Evolutionary conservation across 2,797 vertebrate genomes (phyloP).

Genomic region (Brachymystax lenok): DNA sequence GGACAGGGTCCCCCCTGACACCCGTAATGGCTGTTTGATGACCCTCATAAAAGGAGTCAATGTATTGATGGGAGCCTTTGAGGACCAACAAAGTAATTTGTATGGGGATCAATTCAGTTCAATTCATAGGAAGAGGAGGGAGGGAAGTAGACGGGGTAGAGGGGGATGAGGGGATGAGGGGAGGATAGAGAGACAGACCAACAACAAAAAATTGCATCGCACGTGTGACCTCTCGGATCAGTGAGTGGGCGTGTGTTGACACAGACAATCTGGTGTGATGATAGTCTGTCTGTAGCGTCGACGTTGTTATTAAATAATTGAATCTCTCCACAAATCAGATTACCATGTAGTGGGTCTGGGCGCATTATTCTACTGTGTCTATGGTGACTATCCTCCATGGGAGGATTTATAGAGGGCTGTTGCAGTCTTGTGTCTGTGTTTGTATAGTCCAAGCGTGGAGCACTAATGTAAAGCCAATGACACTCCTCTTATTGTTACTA

Average conservation of each 20-base stretch:
- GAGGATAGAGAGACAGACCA: constrained; percentile 31
- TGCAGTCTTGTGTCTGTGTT: neutral
- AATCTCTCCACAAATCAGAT: constrained; percentile 70
- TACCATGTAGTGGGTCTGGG: constrained; percentile 64
- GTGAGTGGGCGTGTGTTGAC: constrained; percentile 56
- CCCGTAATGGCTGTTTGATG: constrained; percentile 94
- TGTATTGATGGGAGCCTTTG: constrained; percentile 89
- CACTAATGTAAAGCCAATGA: too few species aligned
- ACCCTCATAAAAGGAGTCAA: constrained; percentile 95
- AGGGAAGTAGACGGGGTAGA: constrained; percentile 30
- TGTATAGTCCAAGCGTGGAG: neutral
- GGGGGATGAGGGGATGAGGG: neutral
- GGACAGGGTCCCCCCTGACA: constrained; percentile 74
- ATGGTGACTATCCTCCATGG: constrained; percentile 50
- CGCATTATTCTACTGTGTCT: constrained; percentile 38
- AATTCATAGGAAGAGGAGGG: constrained; percentile 77
- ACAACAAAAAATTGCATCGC: constrained; percentile 55
- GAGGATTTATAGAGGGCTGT: neutral
- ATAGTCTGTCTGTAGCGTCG: constrained; percentile 64
- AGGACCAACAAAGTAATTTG: constrained; percentile 78
- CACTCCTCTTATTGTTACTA: too few species aligned
- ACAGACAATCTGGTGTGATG: constrained; percentile 74
- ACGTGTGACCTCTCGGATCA: constrained; percentile 72
- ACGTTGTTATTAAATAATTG: constrained; percentile 77
- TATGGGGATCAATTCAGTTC: constrained; percentile 87